A percentile compares a stretch with the other conserved stretches of the same genome.
phyloP scores from a whole-genome alignment of 2,888 invertebrate genomes.

The Plagiodera versicolora region DNA sequence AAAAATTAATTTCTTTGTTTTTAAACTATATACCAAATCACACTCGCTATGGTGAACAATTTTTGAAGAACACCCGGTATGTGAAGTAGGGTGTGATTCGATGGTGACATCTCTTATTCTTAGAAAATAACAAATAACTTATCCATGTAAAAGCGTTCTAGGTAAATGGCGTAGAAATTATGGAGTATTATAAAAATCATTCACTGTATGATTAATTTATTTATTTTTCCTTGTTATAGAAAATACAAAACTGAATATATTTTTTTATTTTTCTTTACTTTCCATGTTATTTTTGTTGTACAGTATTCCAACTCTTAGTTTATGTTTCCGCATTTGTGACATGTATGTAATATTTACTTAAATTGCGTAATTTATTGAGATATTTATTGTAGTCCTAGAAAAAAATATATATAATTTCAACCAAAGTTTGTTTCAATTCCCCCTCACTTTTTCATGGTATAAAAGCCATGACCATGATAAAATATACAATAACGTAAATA shows the following conservation, averaged over 20 bases:
- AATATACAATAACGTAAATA: constrained; percentile 42
- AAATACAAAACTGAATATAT: constrained; percentile 26
- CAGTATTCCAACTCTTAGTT: constrained; percentile 40
- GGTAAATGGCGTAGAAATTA: constrained; percentile 3
- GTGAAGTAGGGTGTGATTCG: too few relatives aligned
- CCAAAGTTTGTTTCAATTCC: constrained; percentile 2
- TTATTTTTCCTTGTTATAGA: constrained; percentile 19
- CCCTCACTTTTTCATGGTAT: constrained; percentile 19
- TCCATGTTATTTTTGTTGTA: constrained; percentile 40
- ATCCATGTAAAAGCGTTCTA: background rate
- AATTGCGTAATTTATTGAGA: constrained; percentile 42
- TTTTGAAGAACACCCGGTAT: too few relatives aligned
- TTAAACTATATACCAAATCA: too few relatives aligned
- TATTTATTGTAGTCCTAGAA: constrained; percentile 41
- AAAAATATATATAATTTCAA: constrained; percentile 30
- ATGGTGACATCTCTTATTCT: too few relatives aligned
- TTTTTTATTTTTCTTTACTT: constrained; percentile 26
- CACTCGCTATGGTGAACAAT: too few relatives aligned
- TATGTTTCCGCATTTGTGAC: constrained; percentile 24
- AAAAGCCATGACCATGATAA: constrained; percentile 44
- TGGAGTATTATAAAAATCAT: too few relatives aligned
- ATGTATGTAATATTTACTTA: constrained; percentile 31
- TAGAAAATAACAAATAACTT: too few relatives aligned
- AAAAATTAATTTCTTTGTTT: too few relatives aligned
- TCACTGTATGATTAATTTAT: constrained; percentile 13